Percentiles rank a stretch among this genome's conserved stretches.
phyloP scores from a whole-genome alignment of 2,797 vertebrate genomes.

The Malurus leucopterus region DNA sequence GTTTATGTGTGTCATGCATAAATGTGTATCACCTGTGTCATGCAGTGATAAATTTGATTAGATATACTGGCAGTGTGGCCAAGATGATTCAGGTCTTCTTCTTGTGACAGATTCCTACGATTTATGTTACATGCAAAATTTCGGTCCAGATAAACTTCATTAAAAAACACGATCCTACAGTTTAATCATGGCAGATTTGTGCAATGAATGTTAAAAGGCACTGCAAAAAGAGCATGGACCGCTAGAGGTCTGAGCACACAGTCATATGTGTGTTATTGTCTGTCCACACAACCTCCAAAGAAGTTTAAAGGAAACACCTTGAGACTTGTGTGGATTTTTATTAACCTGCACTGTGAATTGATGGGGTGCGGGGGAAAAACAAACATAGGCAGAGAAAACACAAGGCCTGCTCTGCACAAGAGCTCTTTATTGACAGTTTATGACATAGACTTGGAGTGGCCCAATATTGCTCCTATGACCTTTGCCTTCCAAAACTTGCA shows the following conservation, averaged over 20 bases:
- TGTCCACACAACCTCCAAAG: conserved; percentile 36
- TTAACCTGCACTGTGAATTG: conserved; percentile 65
- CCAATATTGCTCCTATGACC: conserved; percentile 49
- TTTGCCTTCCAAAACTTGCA: conserved; percentile 52
- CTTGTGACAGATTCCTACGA: conserved; percentile 8
- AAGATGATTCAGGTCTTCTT: conserved; percentile 22
- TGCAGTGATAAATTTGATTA: conserved; percentile 52
- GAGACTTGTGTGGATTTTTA: conserved; percentile 63
- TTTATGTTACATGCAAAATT: conserved; percentile 4
- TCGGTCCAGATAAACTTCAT: background rate
- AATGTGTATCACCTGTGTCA: background rate
- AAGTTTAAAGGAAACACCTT: conserved; percentile 61
- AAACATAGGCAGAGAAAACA: conserved; percentile 65
- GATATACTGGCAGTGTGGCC: conserved; percentile 7
- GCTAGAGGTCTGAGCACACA: conserved; percentile 12
- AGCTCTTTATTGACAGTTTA: conserved; percentile 73
- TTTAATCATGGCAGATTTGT: background rate
- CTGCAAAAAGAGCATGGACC: background rate
- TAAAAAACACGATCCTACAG: background rate
- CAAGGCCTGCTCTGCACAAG: conserved; percentile 60
- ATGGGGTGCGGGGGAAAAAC: conserved; percentile 61
- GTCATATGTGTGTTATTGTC: conserved; percentile 1
- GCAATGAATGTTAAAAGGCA: background rate
- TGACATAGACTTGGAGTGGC: conserved; percentile 59
- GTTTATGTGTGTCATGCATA: background rate